Evolutionary conservation across 2,113 vertebrate genomes (phyloP), one percentile per base, ranked within the genome.

Genomic region (Xyrauchen texanus): DNA sequence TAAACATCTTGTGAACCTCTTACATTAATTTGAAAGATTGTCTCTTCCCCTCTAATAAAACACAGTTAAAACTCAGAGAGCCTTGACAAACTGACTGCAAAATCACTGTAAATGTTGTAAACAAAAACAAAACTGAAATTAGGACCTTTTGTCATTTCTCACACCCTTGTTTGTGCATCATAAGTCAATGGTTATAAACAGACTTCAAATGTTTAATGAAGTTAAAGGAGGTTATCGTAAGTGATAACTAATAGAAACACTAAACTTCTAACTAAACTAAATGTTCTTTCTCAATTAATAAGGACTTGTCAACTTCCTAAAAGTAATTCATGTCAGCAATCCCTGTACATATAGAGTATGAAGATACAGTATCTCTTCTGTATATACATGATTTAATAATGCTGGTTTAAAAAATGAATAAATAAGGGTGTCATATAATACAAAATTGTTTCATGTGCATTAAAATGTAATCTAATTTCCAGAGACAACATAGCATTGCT

Each of bases 1-100:
- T 83, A 84, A 85, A 85, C 80, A 85, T 88, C 85, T 88, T 83
- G 80, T 83, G 69, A 78, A 58, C 88, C 89, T 83, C 81, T 85
- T 77, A 66, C 58, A 49, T 87, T 82, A 70, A 78, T 86, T 69
- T 70, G 70, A 83, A 83, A 84, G 74, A 55, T 4, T 68, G 62
- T 60, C 82, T 83, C 77, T 68, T 86, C 84, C 68, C 64, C 79
- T 73, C 66, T n/a, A 34, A 66, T n/a, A n/a, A n/a, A n/a, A n/a
- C n/a, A n/a, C n/a, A n/a, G n/a, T n/a, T n/a, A n/a, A n/a, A n/a
- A n/a, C n/a, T n/a, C n/a, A n/a, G n/a, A n/a, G n/a, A n/a, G n/a
- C n/a, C n/a, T n/a, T n/a, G n/a, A n/a, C n/a, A n/a, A n/a, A n/a
- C n/a, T n/a, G n/a, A n/a, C n/a, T n/a, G n/a, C n/a, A n/a, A n/a